Base-by-base conservation (phyloP, 2,888 invertebrate genomes). In the Agrochola circellaris region DNA sequence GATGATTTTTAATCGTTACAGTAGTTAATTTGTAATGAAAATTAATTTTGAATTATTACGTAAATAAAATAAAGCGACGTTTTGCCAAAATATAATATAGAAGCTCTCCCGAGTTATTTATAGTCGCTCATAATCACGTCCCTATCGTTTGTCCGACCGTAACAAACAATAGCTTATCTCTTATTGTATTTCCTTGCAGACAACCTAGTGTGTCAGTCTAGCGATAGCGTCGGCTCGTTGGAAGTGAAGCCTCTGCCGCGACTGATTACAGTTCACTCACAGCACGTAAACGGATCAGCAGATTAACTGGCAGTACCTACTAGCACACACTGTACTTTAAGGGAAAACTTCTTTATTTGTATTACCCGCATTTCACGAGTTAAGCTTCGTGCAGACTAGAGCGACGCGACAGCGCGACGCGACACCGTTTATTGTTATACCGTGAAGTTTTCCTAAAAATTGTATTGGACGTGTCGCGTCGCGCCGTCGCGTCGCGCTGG, bases 271-370 rank as follows among this genome's bases (percentile, higher is more conserved):
- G 88, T 79, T 81, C 84, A 84, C 65, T 82, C 76, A 70, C 82
- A 74, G 64, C 78, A 70, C 83, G 77, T 88, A 82, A 88, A 60
- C 74, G 82, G 88, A 87, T 87, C 75, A 83, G 51, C 42, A 26
- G 72, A 79, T 79, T 81, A 78, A 7, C 77, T 20, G 20, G 34
- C 56, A 42, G 45, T 45, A 42, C 23, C 51, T 20, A 9, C 67
- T 45, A 5, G 60, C 65, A 48, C 56, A 30, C 56, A 51, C 51
- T 7, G 23, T 13, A 26, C 60, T 26, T 15, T 15, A 30, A 23
- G 26, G 42, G n/a, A 54, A n/a, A 20, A 5, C 30, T 61, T 48
- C 38, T 9, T 45, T 65, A 20, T 51, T 26, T 72, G 9, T 38
- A 15, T 30, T 17, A 51, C 15, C 3, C 6, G 20, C 34, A n/a